Base-by-base conservation (phyloP, 2,113 vertebrate genomes). In the Heptranchias perlo region DNA sequence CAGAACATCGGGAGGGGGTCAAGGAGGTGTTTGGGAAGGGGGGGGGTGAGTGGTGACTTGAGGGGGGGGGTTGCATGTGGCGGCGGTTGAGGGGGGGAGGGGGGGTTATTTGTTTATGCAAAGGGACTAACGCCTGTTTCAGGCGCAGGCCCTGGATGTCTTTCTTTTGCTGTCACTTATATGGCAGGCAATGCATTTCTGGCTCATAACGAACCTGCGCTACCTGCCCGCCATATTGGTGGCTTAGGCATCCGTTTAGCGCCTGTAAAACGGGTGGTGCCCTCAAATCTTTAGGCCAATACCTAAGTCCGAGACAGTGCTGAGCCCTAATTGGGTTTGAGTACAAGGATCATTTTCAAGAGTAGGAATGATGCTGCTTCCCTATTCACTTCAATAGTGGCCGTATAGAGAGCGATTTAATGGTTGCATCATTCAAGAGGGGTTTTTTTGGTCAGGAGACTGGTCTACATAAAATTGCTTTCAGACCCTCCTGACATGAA, bases 381-480 rank as follows among this genome's bases (percentile, higher is more conserved):
- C 61, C 61, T 58, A 39, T 5, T 93, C 89, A 39, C 58, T 23
- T 62, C 35, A 93, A 18, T 39, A 93, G 39, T 39, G 39, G n/a
- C 8, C n/a, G 6, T 7, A 5, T 16, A 23, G 31, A 92, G 89
- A 93, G 14, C 5, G 2, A 6, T 62, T 6, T 16, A 64, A 2
- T 44, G 58, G 61, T 8, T 93, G 18, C 89, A 62, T 64, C 89
- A 64, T n/a, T 61, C 58, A 93, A 62, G 16, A 64, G 31, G 35
- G 58, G 62, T n/a, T n/a, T 92, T 93, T 62, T 64, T 64, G 58
- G 64, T 93, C n/a, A 62, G 89, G 54, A 93, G n/a, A 93, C 35
- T 93, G 58, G 89, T 39, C 89, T 10, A 62, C 35, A 23, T 93
- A n/a, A 93, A 93, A 62, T 93, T 62, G n/a, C 35, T 64, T 93